phyloP scores from a whole-genome alignment of 37 sponge, comb jelly and placozoan genomes.

The Agelas oroides region DNA sequence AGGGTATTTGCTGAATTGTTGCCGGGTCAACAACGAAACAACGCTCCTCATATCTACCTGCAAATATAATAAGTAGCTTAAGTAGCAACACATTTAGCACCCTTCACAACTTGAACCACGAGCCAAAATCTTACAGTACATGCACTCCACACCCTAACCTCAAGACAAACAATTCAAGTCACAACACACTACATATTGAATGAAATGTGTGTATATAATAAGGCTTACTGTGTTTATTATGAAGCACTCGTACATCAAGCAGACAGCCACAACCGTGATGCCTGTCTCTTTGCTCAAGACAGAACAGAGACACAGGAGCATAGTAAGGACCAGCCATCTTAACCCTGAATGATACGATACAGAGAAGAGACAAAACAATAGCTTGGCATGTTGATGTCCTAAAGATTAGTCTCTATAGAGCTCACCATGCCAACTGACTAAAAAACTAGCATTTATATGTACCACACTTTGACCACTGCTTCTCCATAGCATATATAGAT shows the following conservation, averaged over 20 bases:
- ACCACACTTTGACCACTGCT: too few relatives aligned
- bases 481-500: too few relatives aligned
- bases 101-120: too few relatives aligned
- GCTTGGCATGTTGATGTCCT: too few relatives aligned
- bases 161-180: neutral
- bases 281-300: slow-evolving; percentile 89
- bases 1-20: neutral
- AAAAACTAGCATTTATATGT: too few relatives aligned
- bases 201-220: neutral
- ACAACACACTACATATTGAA: neutral
- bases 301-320: slow-evolving; percentile 45
- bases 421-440: too few relatives aligned
- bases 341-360: neutral
- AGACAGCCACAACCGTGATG: slow-evolving; percentile 86
- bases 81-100: too few relatives aligned
- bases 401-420: too few relatives aligned
- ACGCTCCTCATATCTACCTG: neutral
- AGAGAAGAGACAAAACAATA: neutral
- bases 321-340: neutral
- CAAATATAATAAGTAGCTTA: neutral
- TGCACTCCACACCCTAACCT: neutral
- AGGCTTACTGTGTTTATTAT: slow-evolving; percentile 27
- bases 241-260: slow-evolving; percentile 67
- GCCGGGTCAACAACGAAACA: neutral
- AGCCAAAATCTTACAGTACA: neutral